These are phyloP conservation scores for Thripadectes ignobilis DNA, from an alignment of 2,797 vertebrate genomes.

Conservation along the genomic window DNA sequence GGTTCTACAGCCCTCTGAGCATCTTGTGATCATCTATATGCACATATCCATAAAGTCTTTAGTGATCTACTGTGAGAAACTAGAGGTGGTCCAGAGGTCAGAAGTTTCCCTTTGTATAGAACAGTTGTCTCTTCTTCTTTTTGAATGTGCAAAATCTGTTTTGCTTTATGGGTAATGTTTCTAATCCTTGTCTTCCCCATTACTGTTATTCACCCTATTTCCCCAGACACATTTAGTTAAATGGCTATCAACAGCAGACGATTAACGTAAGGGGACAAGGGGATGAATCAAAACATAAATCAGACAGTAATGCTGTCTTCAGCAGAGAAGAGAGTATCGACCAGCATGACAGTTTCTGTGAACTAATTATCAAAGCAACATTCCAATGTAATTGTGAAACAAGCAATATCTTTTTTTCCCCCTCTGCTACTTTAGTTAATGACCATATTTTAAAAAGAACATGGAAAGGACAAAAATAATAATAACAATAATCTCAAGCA, in stretches of 20 bases:
- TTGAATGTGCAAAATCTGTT: background rate
- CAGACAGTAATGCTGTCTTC: slow-evolving; percentile 63
- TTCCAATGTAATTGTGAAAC: slow-evolving; percentile 49
- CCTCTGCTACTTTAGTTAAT: background rate
- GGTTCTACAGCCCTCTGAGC: background rate
- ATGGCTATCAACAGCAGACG: slow-evolving; percentile 56
- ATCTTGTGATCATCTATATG: background rate
- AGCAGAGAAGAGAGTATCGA: slow-evolving; percentile 64
- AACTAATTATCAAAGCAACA: slow-evolving; percentile 69
- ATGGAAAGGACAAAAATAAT: background rate
- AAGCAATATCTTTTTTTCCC: background rate
- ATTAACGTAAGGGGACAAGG: slow-evolving; percentile 58
- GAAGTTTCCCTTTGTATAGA: background rate
- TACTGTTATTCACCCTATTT: slow-evolving; percentile 52
- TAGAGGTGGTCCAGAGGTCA: background rate
- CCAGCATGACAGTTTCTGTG: slow-evolving; percentile 46
- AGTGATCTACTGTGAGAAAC: background rate
- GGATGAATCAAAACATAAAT: slow-evolving; percentile 70
- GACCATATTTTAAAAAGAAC: background rate
- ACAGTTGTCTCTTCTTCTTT: background rate
- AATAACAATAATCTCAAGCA: background rate
- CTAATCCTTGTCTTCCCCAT: slow-evolving; percentile 14
- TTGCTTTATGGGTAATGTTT: background rate
- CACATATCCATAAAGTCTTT: background rate
- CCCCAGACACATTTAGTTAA: slow-evolving; percentile 64